Base-by-base conservation (phyloP, 2,113 vertebrate species). In the Platycercus adscitus region DNA sequence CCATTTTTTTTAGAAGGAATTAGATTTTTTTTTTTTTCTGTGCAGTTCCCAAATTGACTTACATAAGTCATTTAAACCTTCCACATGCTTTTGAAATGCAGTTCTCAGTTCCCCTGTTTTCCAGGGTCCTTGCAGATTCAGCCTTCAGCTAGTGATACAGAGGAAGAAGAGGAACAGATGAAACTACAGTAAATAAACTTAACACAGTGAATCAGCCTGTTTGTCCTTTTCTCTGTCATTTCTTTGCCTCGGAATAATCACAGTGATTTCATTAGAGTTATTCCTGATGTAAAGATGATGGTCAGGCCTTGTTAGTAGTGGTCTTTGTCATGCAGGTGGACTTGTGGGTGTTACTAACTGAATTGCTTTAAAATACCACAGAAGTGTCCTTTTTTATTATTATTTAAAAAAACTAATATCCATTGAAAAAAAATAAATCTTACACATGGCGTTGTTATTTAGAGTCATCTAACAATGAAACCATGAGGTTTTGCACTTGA, bases 41-140 rank as follows among this genome's bases (percentile, higher is more conserved):
- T 1, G 4, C 31, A 17, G 8, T 70, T 93, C n/a, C 33, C 35
- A 58, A 49, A 39, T 33, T 33, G 47, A 80, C 25, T 81, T 75
- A 17, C 0, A 0, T 19, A 87, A 84, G 53, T 76, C 14, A 39
- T 0, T 1, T 53, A 55, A n/a, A 20, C 44, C 41, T 65, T 93
- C 49, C 11, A 1, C 0, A 1, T 49, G 10, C 61, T 84, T 31
- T 63, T 84, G 53, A 83, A 86, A 80, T 8, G 7, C 39, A 79
- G 7, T 17, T 85, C 91, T 63, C 19, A 2, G 23, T 84, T 78
- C 17, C 21, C 9, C 1, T 52, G 4, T 23, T 12, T 78, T 53
- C 24, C 24, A 55, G 39, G 4, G 9, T 68, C 35, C 29, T 83
- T 44, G 43, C 6, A 66, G 25, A 23, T 63, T 91, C 50, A 58